phyloP scores from a whole-genome alignment of 2,797 vertebrate genomes.

The Peromyscus nudipes region DNA sequence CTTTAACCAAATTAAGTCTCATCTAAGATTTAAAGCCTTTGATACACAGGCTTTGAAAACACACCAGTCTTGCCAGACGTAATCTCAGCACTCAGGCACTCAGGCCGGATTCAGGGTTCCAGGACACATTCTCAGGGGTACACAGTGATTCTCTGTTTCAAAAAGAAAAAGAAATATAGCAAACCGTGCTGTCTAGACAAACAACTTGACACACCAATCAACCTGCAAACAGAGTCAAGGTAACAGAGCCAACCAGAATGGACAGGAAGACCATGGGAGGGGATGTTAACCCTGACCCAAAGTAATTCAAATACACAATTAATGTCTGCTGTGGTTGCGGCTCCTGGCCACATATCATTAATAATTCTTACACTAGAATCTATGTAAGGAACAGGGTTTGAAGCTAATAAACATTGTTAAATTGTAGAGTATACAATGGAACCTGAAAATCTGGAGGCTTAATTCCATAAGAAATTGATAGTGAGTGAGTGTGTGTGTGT shows the following conservation, averaged over 20 bases:
- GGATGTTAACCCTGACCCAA: not conserved
- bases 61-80: fast-evolving
- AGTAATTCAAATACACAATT: not conserved
- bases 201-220: not conserved
- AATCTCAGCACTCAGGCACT: not conserved
- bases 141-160: not conserved
- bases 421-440: not conserved
- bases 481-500: not conserved
- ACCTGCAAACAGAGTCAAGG: not conserved
- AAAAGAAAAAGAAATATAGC: not conserved
- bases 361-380: not conserved
- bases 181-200: not conserved
- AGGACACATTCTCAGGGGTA: not conserved
- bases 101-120: not conserved
- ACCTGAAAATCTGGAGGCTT: not conserved
- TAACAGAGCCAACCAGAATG: not conserved
- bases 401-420: not conserved
- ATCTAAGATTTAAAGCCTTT: not conserved
- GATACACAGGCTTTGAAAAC: not conserved
- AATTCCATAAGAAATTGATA: not conserved
- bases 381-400: not conserved
- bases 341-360: not conserved
- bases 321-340: not conserved
- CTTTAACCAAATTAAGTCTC: not conserved
- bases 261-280: not conserved